These are phyloP conservation scores for Vireo altiloquus DNA, from an alignment of 2,113 vertebrate genomes.

Conservation along the genomic window DNA sequence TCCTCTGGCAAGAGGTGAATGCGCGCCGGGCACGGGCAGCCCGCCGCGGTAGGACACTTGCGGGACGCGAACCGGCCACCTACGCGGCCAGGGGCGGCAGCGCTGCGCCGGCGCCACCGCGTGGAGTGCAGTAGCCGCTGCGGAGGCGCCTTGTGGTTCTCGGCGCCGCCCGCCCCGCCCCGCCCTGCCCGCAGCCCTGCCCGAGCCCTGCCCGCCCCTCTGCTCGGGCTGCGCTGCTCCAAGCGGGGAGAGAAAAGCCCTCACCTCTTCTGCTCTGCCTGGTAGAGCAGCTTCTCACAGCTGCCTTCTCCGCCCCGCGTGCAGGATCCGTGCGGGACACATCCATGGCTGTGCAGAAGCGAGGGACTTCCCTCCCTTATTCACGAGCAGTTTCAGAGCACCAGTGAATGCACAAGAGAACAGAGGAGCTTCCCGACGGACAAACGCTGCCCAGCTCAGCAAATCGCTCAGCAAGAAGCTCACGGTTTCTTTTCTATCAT, in stretches of 20 bases:
- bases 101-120: not conserved
- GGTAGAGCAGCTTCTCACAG: not conserved
- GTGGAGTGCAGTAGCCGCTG: fast-evolving
- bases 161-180: fast-evolving
- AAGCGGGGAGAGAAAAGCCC: fast-evolving
- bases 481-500: fast-evolving
- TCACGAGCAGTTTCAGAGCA: not conserved
- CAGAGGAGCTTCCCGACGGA: fast-evolving
- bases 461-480: fast-evolving
- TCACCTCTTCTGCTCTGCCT: not conserved
- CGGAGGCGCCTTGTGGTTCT: fast-evolving
- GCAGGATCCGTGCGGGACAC: fast-evolving
- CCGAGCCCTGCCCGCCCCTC: fast-evolving
- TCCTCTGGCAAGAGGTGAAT: slow-evolving; percentile 66
- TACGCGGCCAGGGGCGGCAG: fast-evolving
- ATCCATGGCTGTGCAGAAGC: fast-evolving
- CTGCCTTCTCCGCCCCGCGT: fast-evolving
- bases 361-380: fast-evolving
- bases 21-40: slow-evolving; percentile 48
- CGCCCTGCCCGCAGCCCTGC: too few relatives aligned
- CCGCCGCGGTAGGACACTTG: slow-evolving; percentile 63
- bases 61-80: fast-evolving
- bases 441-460: not conserved
- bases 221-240: fast-evolving
- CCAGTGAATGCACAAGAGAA: fast-evolving